Conservation (phyloP, 2,888 invertebrate species). For the Nycteola revayana region DNA sequence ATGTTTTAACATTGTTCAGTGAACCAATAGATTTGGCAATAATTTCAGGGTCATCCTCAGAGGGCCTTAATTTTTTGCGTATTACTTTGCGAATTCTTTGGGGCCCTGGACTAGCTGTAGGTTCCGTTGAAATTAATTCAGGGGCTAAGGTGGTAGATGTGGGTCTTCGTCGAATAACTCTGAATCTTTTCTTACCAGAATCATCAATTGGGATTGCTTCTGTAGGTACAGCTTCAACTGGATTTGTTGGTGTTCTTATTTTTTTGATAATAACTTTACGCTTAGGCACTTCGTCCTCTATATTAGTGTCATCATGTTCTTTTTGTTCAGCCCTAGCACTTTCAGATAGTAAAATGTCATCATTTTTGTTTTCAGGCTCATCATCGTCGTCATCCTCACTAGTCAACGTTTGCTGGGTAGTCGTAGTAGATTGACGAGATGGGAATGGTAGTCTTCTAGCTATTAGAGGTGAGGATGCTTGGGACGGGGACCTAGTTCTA, state of each 20-base stretch:
- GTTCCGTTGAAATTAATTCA: slow-evolving; percentile 35
- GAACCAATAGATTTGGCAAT: slow-evolving; percentile 47
- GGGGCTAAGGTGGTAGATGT: slow-evolving; percentile 41
- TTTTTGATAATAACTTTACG: slow-evolving; percentile 54
- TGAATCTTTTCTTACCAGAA: slow-evolving; percentile 59
- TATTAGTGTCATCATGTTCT: slow-evolving; percentile 58
- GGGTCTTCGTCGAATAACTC: slow-evolving; percentile 63
- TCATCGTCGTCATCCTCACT: slow-evolving; percentile 50
- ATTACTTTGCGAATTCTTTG: slow-evolving; percentile 65
- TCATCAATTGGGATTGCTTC: slow-evolving; percentile 54
- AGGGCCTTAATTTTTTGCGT: slow-evolving; percentile 59
- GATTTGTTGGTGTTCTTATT: slow-evolving; percentile 39
- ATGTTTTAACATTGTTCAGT: slow-evolving; percentile 36
- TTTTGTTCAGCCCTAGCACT: slow-evolving; percentile 72
- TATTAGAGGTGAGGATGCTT: slow-evolving; percentile 39
- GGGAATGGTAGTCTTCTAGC: slow-evolving; percentile 58
- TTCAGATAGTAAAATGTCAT: slow-evolving; percentile 74
- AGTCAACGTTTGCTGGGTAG: slow-evolving; percentile 46
- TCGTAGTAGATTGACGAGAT: slow-evolving; percentile 52
- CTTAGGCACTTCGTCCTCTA: slow-evolving; percentile 41
- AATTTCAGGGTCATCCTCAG: slow-evolving; percentile 49
- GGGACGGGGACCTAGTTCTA: slow-evolving; percentile 44
- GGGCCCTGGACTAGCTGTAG: slow-evolving; percentile 22
- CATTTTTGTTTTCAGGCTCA: slow-evolving; percentile 56
- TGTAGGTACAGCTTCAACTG: slow-evolving; percentile 38